These are phyloP conservation scores for Heterodera schachtii DNA, from an alignment of 1,140 invertebrate genomes.

Conservation along the genomic window DNA sequence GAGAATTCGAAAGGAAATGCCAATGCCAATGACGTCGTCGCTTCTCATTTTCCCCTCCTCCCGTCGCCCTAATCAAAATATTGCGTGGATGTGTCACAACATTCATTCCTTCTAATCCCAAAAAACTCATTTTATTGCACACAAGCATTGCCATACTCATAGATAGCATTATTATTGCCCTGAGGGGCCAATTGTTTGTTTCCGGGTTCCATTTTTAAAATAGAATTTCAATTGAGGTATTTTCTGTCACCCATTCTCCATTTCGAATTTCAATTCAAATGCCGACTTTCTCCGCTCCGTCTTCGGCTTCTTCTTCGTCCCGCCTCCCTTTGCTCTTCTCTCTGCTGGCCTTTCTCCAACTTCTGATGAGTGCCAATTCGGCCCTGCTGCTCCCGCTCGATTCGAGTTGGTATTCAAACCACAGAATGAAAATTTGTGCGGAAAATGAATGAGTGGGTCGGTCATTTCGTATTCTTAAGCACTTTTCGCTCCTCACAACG, in stretches of 20 bases:
- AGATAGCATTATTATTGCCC: too few species aligned
- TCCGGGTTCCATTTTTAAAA: background rate
- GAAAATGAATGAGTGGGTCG: too few species aligned
- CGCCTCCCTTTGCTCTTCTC: background rate
- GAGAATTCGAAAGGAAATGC: background rate
- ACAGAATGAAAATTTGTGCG: too few species aligned
- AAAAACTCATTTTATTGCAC: too few species aligned
- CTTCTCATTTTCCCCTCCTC: background rate
- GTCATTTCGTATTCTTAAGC: background rate
- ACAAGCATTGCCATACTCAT: too few species aligned
- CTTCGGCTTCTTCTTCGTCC: background rate
- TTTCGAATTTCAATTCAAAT: background rate
- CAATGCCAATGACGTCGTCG: too few species aligned
- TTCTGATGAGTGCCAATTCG: background rate
- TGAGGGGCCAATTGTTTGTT: too few species aligned
- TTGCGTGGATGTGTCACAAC: background rate
- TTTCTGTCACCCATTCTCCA: too few species aligned
- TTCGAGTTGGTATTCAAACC: background rate
- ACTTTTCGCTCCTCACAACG: background rate
- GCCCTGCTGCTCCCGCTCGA: background rate
- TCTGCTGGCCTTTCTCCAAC: background rate
- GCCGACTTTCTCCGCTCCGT: background rate
- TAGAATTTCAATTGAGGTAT: too few species aligned
- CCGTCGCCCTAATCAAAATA: background rate
- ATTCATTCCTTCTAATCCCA: background rate